Conservation (phyloP, 2,888 invertebrate species). For the Teinopalpus imperialis region DNA sequence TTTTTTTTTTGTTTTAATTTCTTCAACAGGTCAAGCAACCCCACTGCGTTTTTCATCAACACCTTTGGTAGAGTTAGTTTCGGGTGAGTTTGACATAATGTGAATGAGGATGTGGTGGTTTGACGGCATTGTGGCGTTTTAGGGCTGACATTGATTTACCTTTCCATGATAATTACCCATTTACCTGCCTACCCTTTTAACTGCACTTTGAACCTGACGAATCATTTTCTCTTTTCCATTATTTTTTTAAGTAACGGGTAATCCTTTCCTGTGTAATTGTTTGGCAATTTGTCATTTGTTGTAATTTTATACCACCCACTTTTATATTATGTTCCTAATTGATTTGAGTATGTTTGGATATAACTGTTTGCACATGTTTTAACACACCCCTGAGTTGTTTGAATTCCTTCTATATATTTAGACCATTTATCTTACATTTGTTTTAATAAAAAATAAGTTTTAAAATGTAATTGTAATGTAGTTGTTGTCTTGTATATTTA, state of each 20-base stretch:
- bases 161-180: slow-evolving; percentile 65
- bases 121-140: slow-evolving; percentile 78
- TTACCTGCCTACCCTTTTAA: slow-evolving; percentile 57
- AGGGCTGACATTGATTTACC: slow-evolving; percentile 51
- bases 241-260: slow-evolving; percentile 10
- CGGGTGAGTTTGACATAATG: slow-evolving; percentile 86
- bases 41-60: slow-evolving; percentile 87
- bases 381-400: slow-evolving; percentile 7
- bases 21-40: slow-evolving; percentile 87
- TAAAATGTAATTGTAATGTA: too few relatives aligned
- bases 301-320: slow-evolving; percentile 4
- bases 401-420: not conserved
- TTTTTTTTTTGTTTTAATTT: slow-evolving; percentile 81
- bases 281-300: slow-evolving; percentile 6
- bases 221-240: slow-evolving; percentile 36
- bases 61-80: slow-evolving; percentile 86
- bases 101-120: slow-evolving; percentile 77
- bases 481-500: too few relatives aligned
- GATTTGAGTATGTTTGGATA: slow-evolving; percentile 1
- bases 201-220: slow-evolving; percentile 79
- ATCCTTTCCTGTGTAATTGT: slow-evolving; percentile 10
- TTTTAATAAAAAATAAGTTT: not conserved
- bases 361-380: slow-evolving; percentile 23
- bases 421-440: not conserved
- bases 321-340: slow-evolving; percentile 8